Evolutionary conservation across 2,797 vertebrate genomes (phyloP), one percentile per base, ranked within the genome.

Genomic region (Ctenochaetus hawaiiensis): DNA sequence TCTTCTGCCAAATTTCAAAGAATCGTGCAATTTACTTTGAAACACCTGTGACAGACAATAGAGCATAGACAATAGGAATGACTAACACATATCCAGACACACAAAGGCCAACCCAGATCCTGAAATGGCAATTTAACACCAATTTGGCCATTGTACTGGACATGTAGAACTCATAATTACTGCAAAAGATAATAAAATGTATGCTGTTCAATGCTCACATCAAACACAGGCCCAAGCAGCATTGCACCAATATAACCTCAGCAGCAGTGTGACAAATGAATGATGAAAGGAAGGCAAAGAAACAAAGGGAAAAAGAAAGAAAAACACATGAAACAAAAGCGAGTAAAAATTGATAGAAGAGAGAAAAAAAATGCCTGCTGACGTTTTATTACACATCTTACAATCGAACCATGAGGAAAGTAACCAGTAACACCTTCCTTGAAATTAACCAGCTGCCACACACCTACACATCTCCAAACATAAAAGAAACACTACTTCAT

Each of bases 1-100:
- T 20, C 53, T 41, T 60, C 74, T 80, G 77, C 65, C 70, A 81
- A 68, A 77, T 66, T 65, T 59, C 11, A 80, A 79, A 76, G 34
- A 71, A 81, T 72, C 12, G 41, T 62, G 47, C 30, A 51, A 57
- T 60, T 80, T 14, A 51, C 56, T 77, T 77, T 67, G 20, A 77
- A 81, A 67, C 56, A 81, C 58, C 58, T 41, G 72, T 58, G 44
- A 76, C 30, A 22, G 51, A 77, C 60, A 80, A 83, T 47, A 34
- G 23, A 62, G 22, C 20, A 12, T 56, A 43, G 17, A 70, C 63
- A 72, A 59, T 13, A 26, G 20, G 20, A 81, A 59, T 45, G 44
- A 68, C 11, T 12, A 53, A 53, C 45, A 59, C 34, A 20, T 13
- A 78, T 26, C 8, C 41, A 60, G 16, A 76, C 63, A 44, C 67